Base-by-base conservation (phyloP, 2,888 invertebrate species). In the Andrena marginata region DNA sequence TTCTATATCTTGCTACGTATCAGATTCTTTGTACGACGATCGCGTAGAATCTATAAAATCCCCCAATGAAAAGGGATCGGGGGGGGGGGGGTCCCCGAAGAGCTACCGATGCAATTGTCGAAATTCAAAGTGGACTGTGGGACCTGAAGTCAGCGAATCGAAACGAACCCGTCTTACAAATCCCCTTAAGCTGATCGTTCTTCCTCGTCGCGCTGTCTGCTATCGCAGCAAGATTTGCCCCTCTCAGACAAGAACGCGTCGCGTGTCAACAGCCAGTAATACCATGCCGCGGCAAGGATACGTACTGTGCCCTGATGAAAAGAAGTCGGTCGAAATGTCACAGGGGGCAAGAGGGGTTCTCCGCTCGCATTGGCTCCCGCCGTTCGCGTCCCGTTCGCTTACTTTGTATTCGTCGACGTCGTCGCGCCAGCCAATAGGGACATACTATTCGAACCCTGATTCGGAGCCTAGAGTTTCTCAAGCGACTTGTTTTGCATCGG, bases 91-190 rank as follows among this genome's bases (percentile, higher is more conserved):
- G 33, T 64, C 59, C n/a, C 59, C 1, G 26, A 59, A 31, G 59
- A 51, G 26, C 42, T 10, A 20, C 16, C 29, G n/a, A 26, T 5
- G 69, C 69, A 16, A 67, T 82, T 26, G 26, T 54, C 20, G 26
- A 70, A 69, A 75, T 82, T 76, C 56, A 54, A 29, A 31, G 4
- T 8, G 49, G 35, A 56, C 33, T 20, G 31, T 10, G 73, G 26
- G 31, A 74, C 48, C 62, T 23, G 2, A 0, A 49, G 35, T 81
- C 75, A 64, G 62, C 75, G 67, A 64, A 69, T 76, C 71, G 68
- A 26, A 35, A 67, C 62, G 35, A 51, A 64, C 51, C 26, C 33
- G 31, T 56, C 49, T 13, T 20, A 54, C 8, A 51, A 42, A 16
- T 4, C n/a, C 63, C 13, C 42, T 69, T 63, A 20, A n/a, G 0